Conservation (phyloP, 2,888 invertebrate genomes). For the Heliconius ismenius region DNA sequence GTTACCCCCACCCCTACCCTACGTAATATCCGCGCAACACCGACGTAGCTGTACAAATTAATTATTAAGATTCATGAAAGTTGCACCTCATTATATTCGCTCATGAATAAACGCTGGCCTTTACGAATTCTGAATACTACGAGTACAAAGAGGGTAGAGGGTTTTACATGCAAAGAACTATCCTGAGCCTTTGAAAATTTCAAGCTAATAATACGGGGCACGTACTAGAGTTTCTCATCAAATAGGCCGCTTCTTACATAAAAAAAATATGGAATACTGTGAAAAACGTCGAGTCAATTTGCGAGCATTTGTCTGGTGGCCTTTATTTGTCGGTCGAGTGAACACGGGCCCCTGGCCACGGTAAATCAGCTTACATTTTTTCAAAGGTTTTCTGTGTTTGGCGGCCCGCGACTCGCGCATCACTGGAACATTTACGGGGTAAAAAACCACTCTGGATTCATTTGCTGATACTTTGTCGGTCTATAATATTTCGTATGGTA, state of each 20-base stretch:
- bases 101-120: slow-evolving; percentile 37
- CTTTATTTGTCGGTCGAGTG: slow-evolving; percentile 79
- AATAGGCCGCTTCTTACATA: slow-evolving; percentile 51
- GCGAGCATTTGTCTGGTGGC: slow-evolving; percentile 79
- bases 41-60: slow-evolving; percentile 30
- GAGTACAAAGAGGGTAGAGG: slow-evolving; percentile 35
- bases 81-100: slow-evolving; percentile 37
- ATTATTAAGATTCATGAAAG: slow-evolving; percentile 37
- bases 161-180: slow-evolving; percentile 35
- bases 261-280: slow-evolving; percentile 70
- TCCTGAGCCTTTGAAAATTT: slow-evolving; percentile 37
- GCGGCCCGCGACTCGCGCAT: slow-evolving; percentile 71
- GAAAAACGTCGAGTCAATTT: slow-evolving; percentile 80
- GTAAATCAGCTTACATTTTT: slow-evolving; percentile 81
- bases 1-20: background rate
- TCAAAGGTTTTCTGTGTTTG: slow-evolving; percentile 78
- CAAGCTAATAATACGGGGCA: slow-evolving; percentile 37
- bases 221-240: slow-evolving; percentile 50
- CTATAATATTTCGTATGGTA: background rate
- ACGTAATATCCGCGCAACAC: slow-evolving; percentile 17
- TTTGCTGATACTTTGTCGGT: slow-evolving; percentile 44
- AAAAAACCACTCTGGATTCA: slow-evolving; percentile 70
- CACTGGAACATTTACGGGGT: slow-evolving; percentile 60
- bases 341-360: slow-evolving; percentile 66
- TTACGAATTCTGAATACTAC: slow-evolving; percentile 36